A percentile compares a stretch with the other conserved stretches of the same genome.
Evolutionary conservation across 2,888 invertebrate genomes (phyloP).

Genomic region (Scaptomyza caliginosa): DNA sequence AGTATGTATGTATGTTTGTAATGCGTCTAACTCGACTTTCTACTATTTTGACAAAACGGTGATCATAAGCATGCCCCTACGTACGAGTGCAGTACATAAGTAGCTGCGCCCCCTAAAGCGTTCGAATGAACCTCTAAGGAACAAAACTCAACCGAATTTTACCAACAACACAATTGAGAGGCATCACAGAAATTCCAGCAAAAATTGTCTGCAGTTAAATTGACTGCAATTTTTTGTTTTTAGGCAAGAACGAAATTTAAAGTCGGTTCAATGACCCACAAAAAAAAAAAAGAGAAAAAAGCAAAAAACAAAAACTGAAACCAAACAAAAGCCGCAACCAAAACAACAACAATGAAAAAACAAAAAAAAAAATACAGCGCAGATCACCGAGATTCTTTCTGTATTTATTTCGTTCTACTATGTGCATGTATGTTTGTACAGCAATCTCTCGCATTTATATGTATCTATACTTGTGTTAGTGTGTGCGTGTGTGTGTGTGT

Average conservation of each 20-base stretch:
- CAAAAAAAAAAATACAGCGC: constrained; percentile 25
- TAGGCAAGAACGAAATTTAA: constrained; percentile 66
- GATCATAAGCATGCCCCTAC: too few relatives aligned
- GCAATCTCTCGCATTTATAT: too few relatives aligned
- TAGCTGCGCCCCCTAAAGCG: background rate
- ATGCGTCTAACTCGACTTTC: too few relatives aligned
- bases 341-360: constrained; percentile 43
- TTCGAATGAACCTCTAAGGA: background rate
- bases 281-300: background rate
- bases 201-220: constrained; percentile 63
- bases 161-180: constrained; percentile 5
- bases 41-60: too few relatives aligned
- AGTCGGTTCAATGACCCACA: constrained; percentile 74
- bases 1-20: too few relatives aligned
- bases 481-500: background rate
- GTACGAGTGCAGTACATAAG: too few relatives aligned
- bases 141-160: background rate
- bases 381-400: constrained; percentile 55
- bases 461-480: too few relatives aligned
- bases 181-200: constrained; percentile 54
- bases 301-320: constrained; percentile 51
- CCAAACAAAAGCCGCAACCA: constrained; percentile 69
- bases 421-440: constrained; percentile 8
- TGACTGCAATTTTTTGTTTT: constrained; percentile 76
- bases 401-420: constrained; percentile 16